Evolutionary conservation across 1,140 invertebrate genomes (phyloP), one percentile per base, ranked within the genome.

Genomic region (Solen grandis): DNA sequence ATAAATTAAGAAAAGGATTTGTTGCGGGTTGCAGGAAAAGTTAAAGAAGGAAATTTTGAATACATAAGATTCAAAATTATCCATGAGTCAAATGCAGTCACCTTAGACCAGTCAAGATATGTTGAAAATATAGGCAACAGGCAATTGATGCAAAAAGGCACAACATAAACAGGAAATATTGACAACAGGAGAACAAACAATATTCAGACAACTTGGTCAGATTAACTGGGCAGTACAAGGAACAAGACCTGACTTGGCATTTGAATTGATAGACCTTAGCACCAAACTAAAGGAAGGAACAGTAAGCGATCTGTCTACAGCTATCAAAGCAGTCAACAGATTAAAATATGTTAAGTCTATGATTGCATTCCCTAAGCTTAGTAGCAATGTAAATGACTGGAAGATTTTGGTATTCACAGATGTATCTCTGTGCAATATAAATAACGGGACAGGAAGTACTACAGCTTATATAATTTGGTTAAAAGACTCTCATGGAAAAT

Each of bases 231-330:
- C 57, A 38, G 72, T 65, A 36, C 66, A 63, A 63, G 59, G 66
- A 25, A 76, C 77, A 36, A 68, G 82, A 66, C 82, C 70, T 14
- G 82, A 84, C 62, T 55, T 78, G 59, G 78, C 57, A 36, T 86
- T 78, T 81, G 77, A 81, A 41, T 22, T 84, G 54, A 66, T 82
- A 22, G 76, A 76, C 22, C 36, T 80, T n/a, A 84, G 80, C 41
- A 82, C 75, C 5, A 76, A 72, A 52, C 36, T 80, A 16, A 81
- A 77, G 25, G 29, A 29, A 36, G 75, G 31, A 36, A 74, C 66
- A 25, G 68, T 77, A 41, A 5, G 57, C 25, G 79, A 85, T 57
- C 27, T 81, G 27, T 33, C 60, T 16, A 66, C 46, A 35, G 66
- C 66, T 35, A 38, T 70, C 3, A 52, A 70, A 10, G 41, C 66